Percentiles rank a stretch among this genome's conserved stretches.
Evolutionary conservation across 2,888 invertebrate genomes (phyloP).

Genomic region (Hesperia comma): DNA sequence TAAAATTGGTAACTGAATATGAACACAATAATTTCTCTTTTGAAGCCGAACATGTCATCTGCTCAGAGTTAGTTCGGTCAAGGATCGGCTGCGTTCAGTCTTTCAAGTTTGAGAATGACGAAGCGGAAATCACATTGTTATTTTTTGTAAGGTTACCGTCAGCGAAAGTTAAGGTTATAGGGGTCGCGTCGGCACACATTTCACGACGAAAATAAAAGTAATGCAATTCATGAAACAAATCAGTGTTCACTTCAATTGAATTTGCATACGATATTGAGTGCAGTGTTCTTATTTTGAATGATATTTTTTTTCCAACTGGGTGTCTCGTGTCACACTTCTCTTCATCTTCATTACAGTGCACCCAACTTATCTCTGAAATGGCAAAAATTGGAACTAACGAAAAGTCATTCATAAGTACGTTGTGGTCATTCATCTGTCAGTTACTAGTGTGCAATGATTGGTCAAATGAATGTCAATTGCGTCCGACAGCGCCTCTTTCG

Average conservation of each 20-base stretch:
- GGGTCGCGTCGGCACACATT: conserved; percentile 54
- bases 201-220: conserved; percentile 45
- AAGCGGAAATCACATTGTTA: conserved; percentile 60
- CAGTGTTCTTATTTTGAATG: no score
- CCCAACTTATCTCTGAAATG: no score
- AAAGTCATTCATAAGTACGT: no score
- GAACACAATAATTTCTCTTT: conserved; percentile 49
- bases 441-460: no score
- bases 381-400: no score
- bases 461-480: no score
- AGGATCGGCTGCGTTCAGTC: conserved; percentile 49
- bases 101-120: conserved; percentile 66
- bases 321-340: no score
- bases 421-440: no score
- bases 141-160: conserved; percentile 46
- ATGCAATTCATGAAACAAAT: conserved; percentile 10
- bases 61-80: conserved; percentile 47
- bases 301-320: no score
- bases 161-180: conserved; percentile 70
- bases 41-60: conserved; percentile 12
- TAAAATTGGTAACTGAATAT: no score
- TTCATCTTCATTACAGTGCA: no score
- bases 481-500: no score
- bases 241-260: neutral
- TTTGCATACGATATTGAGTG: neutral